Base-by-base conservation (phyloP, 2,888 invertebrate genomes). In the Seira ritae region DNA sequence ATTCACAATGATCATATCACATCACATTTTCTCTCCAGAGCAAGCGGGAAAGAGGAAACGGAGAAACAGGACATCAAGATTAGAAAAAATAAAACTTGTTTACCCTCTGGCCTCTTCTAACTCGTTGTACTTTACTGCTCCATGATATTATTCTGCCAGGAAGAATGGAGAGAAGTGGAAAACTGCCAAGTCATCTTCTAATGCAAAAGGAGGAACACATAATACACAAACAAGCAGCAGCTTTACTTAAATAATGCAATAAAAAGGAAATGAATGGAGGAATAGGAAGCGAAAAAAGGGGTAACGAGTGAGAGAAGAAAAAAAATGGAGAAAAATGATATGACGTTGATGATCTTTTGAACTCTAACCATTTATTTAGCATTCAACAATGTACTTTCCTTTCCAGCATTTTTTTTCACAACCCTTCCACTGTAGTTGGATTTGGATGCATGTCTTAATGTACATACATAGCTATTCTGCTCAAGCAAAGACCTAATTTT, bases 111-210 rank as follows among this genome's bases (percentile, higher is more conserved):
- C 6, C 42, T n/a, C n/a, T n/a, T n/a, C n/a, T n/a, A n/a, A n/a
- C n/a, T n/a, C n/a, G n/a, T n/a, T n/a, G n/a, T n/a, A n/a, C n/a
- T n/a, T n/a, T n/a, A n/a, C n/a, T n/a, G n/a, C n/a, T n/a, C n/a
- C n/a, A n/a, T n/a, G n/a, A n/a, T n/a, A n/a, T n/a, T n/a, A n/a
- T n/a, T n/a, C n/a, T n/a, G n/a, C n/a, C n/a, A n/a, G n/a, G n/a
- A n/a, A n/a, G n/a, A n/a, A n/a, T n/a, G n/a, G n/a, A 74, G 24
- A 73, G 60, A 80, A 46, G 69, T 80, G 80, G 80, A 80, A 80
- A 80, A 55, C 50, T 80, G 80, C 80, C 80, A 80, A 80, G 80
- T 80, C 80, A 73, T 79, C 79, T 68, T 19, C 80, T 80, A 80
- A 80, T 80, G 80, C 60, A 73, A 73, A 73, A 31, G 22, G 23